These are phyloP conservation scores for Wiebesia pumilae DNA, from an alignment of 1,140 invertebrate species.

Conservation along the genomic window DNA sequence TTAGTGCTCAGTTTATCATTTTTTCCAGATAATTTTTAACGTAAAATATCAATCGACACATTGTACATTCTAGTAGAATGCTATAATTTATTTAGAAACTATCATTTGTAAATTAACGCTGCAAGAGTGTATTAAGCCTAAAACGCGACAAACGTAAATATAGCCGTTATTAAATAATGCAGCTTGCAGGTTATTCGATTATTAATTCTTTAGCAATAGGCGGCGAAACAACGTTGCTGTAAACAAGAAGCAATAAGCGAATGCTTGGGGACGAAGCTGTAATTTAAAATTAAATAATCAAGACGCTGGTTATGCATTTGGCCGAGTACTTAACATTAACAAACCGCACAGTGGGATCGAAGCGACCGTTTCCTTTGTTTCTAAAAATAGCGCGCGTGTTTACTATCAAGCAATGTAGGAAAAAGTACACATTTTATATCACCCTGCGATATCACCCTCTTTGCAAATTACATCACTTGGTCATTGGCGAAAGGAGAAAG, in stretches of 20 bases:
- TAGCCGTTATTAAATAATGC: not conserved
- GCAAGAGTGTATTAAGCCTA: not conserved
- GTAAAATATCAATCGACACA: not conserved
- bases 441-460: not conserved
- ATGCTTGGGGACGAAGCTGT: too few species aligned
- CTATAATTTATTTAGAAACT: not conserved
- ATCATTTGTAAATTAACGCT: not conserved
- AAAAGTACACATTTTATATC: constrained; percentile 5
- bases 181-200: not conserved
- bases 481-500: not conserved
- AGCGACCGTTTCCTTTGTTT: constrained; percentile 22
- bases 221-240: too few species aligned
- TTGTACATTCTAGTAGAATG: not conserved
- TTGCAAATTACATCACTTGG: constrained; percentile 9
- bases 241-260: not conserved
- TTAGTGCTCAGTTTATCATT: constrained; percentile 14
- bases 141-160: not conserved
- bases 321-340: constrained; percentile 8
- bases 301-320: not conserved
- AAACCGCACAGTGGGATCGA: constrained; percentile 1
- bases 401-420: constrained; percentile 17
- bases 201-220: too few species aligned
- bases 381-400: constrained; percentile 41
- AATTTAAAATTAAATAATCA: not conserved
- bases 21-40: not conserved